phyloP scores from a whole-genome alignment of 2,797 vertebrate species.

The Sebastes trivittatus region DNA sequence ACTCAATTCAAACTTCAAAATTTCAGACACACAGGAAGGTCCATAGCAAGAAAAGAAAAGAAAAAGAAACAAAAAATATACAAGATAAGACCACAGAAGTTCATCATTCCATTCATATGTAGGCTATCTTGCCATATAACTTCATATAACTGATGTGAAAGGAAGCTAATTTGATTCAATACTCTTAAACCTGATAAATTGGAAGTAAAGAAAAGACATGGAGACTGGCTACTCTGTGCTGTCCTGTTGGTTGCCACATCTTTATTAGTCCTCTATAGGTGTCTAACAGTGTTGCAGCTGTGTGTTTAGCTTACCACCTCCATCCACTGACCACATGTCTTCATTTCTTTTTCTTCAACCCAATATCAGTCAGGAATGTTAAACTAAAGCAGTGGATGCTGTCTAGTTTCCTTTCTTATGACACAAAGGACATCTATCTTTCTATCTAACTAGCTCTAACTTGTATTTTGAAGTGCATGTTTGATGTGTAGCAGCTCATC shows the following conservation, averaged over 20 bases:
- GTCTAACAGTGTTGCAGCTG: background rate
- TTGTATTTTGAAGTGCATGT: background rate
- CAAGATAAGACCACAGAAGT: no score
- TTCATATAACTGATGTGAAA: background rate
- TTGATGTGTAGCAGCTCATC: background rate
- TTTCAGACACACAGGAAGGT: no score
- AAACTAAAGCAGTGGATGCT: background rate
- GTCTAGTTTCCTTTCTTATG: background rate
- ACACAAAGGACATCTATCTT: background rate
- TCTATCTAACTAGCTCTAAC: background rate
- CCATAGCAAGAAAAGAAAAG: no score
- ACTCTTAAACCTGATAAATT: background rate
- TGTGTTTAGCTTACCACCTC: background rate
- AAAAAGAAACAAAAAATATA: no score
- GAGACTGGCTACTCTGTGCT: background rate
- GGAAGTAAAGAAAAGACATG: background rate
- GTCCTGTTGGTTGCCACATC: background rate
- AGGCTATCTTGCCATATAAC: no score
- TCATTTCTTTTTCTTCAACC: rapidly evolving
- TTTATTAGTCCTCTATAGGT: slow-evolving; percentile 7
- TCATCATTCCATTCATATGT: no score
- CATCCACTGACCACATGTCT: background rate
- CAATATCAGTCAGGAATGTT: background rate
- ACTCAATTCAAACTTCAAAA: no score
- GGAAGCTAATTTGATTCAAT: background rate